These are phyloP conservation scores for Fragum fragum DNA, from an alignment of 2,888 invertebrate species.

Conservation along the genomic window DNA sequence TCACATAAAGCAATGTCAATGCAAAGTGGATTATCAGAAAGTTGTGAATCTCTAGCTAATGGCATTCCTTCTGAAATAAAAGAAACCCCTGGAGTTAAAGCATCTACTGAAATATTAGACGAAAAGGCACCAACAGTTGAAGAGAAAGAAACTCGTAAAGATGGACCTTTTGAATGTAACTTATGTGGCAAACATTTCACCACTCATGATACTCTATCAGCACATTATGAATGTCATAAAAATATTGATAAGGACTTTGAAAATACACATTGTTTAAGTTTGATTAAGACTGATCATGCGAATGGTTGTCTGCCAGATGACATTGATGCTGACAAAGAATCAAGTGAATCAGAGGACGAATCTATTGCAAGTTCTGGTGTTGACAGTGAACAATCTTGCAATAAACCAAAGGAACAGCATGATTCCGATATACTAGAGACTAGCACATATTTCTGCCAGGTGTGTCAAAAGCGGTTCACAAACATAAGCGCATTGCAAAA, in stretches of 20 bases:
- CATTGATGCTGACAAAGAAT: neutral
- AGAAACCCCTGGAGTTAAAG: too few relatives aligned
- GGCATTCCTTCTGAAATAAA: neutral
- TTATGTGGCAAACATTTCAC: slow-evolving; percentile 16
- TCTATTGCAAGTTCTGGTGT: neutral
- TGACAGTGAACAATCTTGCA: slow-evolving; percentile 12
- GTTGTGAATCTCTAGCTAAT: neutral
- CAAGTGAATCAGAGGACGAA: neutral
- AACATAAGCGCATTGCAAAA: slow-evolving; percentile 33
- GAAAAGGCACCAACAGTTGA: neutral
- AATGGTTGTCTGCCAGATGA: neutral
- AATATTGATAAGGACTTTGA: slow-evolving; percentile 38
- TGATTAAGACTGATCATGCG: neutral
- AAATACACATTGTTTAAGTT: neutral
- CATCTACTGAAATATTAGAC: neutral
- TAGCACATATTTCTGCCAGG: slow-evolving; percentile 53
- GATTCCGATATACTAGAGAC: slow-evolving; percentile 14
- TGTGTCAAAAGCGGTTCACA: slow-evolving; percentile 51
- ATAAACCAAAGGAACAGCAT: neutral
- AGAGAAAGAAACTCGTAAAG: neutral
- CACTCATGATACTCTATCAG: slow-evolving; percentile 22
- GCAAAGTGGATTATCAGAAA: neutral
- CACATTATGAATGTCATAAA: slow-evolving; percentile 49
- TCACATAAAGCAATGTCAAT: neutral
- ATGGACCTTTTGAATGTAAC: slow-evolving; percentile 5